Conservation (phyloP, 1,140 invertebrate species). For the Sesamia nonagrioides region DNA sequence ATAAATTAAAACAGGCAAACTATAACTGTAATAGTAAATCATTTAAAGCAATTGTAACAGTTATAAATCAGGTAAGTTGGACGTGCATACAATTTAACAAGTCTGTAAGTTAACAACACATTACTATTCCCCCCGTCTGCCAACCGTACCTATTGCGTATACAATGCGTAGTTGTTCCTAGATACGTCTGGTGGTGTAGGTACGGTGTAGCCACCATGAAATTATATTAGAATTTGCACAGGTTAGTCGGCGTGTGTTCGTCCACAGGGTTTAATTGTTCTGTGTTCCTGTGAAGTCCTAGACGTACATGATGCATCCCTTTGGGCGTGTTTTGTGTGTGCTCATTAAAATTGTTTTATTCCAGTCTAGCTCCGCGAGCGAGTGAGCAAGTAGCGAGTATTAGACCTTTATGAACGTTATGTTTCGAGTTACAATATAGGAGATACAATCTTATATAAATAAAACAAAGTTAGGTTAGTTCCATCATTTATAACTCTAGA, state of each 20-base stretch:
- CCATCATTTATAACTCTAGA: too few relatives aligned
- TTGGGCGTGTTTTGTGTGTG: constrained; percentile 8
- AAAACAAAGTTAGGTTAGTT: too few relatives aligned
- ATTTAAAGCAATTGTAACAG: constrained; percentile 52
- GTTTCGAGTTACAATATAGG: not conserved
- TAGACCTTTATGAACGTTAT: not conserved
- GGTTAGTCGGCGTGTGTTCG: constrained; percentile 16
- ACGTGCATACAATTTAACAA: constrained; percentile 62
- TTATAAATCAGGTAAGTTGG: constrained; percentile 58
- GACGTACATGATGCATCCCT: not conserved
- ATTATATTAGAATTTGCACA: constrained; percentile 38
- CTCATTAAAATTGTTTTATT: constrained; percentile 24
- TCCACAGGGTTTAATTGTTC: constrained; percentile 35
- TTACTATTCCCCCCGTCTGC: constrained; percentile 59
- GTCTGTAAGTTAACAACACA: constrained; percentile 60
- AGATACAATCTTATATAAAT: not conserved
- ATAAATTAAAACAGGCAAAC: constrained; percentile 39
- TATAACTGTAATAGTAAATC: constrained; percentile 45
- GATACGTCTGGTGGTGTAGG: not conserved
- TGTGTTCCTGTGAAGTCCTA: not conserved
- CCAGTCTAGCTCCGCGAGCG: too few relatives aligned
- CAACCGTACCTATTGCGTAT: constrained; percentile 25
- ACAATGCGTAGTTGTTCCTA: not conserved
- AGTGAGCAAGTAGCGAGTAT: too few relatives aligned
- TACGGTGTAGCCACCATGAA: constrained; percentile 34